phyloP scores from a whole-genome alignment of 1,140 invertebrate genomes.

The Ceratosolen fusciceps region DNA sequence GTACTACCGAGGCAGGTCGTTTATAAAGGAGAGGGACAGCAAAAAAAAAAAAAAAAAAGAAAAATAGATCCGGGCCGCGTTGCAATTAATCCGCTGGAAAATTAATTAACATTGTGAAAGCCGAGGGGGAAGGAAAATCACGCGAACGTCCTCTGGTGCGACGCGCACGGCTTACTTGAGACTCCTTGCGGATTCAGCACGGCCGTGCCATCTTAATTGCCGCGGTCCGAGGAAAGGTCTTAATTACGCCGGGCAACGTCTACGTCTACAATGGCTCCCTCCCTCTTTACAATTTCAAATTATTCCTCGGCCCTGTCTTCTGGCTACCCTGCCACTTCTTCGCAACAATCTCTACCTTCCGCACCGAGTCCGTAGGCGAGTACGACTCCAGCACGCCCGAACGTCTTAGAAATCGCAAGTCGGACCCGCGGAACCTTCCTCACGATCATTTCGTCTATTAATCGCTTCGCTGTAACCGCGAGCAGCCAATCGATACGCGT shows the following conservation, averaged over 20 bases:
- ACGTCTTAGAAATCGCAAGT: too few relatives aligned
- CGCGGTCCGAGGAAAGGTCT: conserved; percentile 52
- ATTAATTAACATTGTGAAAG: conserved; percentile 42
- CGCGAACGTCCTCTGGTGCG: conserved; percentile 19
- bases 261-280: conserved; percentile 34
- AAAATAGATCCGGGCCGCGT: too few relatives aligned
- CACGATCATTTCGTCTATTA: too few relatives aligned
- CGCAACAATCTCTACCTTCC: too few relatives aligned
- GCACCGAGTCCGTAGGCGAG: too few relatives aligned
- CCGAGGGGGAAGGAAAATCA: conserved; percentile 7
- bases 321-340: not conserved
- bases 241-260: conserved; percentile 55
- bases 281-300: conserved; percentile 42
- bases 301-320: not conserved
- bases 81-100: conserved; percentile 16
- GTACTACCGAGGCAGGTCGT: too few relatives aligned
- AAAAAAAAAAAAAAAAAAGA: too few relatives aligned
- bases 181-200: not conserved
- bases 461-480: too few relatives aligned
- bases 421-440: too few relatives aligned
- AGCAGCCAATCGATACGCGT: too few relatives aligned
- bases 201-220: conserved; percentile 45
- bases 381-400: too few relatives aligned
- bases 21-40: too few relatives aligned
- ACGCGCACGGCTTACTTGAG: conserved; percentile 40